Conservation (phyloP, 2,888 invertebrate species). For the Euproctis similis region DNA sequence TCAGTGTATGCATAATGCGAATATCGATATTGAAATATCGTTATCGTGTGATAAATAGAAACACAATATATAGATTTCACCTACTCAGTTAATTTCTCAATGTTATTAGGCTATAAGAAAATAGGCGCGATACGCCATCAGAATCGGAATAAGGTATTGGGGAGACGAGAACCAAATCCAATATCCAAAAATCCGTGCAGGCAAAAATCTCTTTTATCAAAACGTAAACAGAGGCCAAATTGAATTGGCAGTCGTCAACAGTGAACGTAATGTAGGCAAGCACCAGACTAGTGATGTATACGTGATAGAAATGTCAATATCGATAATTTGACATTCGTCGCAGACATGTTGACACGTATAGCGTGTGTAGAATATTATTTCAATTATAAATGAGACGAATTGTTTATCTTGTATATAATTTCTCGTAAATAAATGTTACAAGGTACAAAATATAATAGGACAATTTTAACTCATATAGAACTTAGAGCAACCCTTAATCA, state of each 20-base stretch:
- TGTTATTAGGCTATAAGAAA: too few relatives aligned
- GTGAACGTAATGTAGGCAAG: slow-evolving; percentile 25
- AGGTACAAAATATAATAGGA: too few relatives aligned
- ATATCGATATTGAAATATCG: too few relatives aligned
- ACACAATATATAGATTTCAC: too few relatives aligned
- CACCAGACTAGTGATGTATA: slow-evolving; percentile 42
- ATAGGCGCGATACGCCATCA: slow-evolving; percentile 18
- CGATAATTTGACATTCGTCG: slow-evolving; percentile 29
- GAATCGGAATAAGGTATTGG: slow-evolving; percentile 22
- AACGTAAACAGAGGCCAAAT: slow-evolving; percentile 11
- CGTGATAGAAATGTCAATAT: slow-evolving; percentile 48
- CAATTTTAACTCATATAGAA: too few relatives aligned
- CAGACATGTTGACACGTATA: slow-evolving; percentile 40
- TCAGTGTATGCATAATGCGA: too few relatives aligned
- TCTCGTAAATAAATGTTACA: neutral
- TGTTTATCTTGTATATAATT: neutral
- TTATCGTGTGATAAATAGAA: too few relatives aligned
- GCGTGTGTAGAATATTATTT: slow-evolving; percentile 36
- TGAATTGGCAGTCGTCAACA: slow-evolving; percentile 10
- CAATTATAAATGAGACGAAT: slow-evolving; percentile 1
- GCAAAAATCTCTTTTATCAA: slow-evolving; percentile 11
- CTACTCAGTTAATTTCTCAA: too few relatives aligned
- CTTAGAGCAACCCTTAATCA: too few relatives aligned
- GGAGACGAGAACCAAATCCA: slow-evolving; percentile 19
- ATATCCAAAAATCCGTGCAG: slow-evolving; percentile 1